Percentiles rank a stretch among this genome's conserved stretches.
Conservation (phyloP, 2,888 invertebrate species). For the Muschampia plurimacula region DNA sequence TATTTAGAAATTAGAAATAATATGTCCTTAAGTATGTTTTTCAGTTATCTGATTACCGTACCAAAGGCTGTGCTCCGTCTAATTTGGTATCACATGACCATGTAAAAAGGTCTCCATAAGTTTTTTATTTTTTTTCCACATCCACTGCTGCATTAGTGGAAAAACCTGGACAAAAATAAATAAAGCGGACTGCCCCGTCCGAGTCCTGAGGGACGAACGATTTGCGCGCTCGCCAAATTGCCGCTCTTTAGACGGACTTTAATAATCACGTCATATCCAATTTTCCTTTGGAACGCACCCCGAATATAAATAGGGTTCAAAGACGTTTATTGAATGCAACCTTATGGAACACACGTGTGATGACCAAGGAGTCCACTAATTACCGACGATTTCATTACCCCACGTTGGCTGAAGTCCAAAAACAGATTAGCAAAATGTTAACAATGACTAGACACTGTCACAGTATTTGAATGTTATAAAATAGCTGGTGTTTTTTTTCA, state of each 20-base stretch:
- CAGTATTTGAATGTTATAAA: neutral
- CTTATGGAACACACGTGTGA: constrained; percentile 24
- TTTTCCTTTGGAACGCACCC: constrained; percentile 69
- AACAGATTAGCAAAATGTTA: constrained; percentile 17
- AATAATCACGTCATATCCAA: constrained; percentile 83
- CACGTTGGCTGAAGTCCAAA: constrained; percentile 19
- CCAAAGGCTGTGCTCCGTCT: too few species aligned
- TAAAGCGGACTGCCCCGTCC: constrained; percentile 55
- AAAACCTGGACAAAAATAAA: constrained; percentile 60
- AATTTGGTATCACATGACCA: too few species aligned
- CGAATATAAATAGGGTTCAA: constrained; percentile 68
- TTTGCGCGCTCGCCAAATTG: constrained; percentile 78
- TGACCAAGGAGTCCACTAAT: constrained; percentile 27
- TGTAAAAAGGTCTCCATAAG: too few species aligned
- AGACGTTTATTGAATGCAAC: constrained; percentile 64
- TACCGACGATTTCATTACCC: constrained; percentile 11
- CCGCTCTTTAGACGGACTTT: constrained; percentile 78
- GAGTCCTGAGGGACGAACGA: constrained; percentile 70
- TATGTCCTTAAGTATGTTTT: too few species aligned
- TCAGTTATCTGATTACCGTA: too few species aligned
- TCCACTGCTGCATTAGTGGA: constrained; percentile 22
- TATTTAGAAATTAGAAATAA: too few species aligned
- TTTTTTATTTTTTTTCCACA: neutral
- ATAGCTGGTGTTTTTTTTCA: neutral
- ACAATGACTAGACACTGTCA: neutral